Percentiles rank a stretch among this genome's conserved stretches.
Conservation (phyloP, 1,140 invertebrate species). For the Drosophila suzukii region DNA sequence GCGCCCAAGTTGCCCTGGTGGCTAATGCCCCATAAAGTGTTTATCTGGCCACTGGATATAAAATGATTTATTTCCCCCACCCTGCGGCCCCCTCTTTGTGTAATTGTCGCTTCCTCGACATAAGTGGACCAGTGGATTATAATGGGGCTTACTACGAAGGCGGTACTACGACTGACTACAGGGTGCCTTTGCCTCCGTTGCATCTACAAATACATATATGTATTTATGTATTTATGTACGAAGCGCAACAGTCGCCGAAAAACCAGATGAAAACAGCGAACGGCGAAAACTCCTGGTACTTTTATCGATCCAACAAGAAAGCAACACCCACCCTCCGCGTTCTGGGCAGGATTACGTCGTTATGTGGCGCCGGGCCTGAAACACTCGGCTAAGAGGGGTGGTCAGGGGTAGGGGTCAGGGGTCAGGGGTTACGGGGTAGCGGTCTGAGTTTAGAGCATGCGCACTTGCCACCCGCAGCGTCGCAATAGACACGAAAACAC, state of each 20-base stretch:
- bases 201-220: neutral
- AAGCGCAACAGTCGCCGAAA: slow-evolving; percentile 47
- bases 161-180: slow-evolving; percentile 1
- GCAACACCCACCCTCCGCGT: slow-evolving; percentile 2
- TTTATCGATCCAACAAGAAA: slow-evolving; percentile 77
- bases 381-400: neutral
- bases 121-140: slow-evolving; percentile 44
- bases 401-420: neutral
- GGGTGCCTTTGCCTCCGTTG: neutral
- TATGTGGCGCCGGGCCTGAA: slow-evolving; percentile 62
- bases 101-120: slow-evolving; percentile 57
- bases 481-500: slow-evolving; percentile 46
- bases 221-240: neutral
- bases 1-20: slow-evolving; percentile 20
- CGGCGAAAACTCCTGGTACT: slow-evolving; percentile 29
- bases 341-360: slow-evolving; percentile 69
- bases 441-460: slow-evolving; percentile 46
- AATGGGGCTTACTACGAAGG: slow-evolving; percentile 7
- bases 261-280: slow-evolving; percentile 8
- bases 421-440: slow-evolving; percentile 1
- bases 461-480: slow-evolving; percentile 22
- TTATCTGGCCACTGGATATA: slow-evolving; percentile 48
- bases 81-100: slow-evolving; percentile 4
- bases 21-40: slow-evolving; percentile 62
- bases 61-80: slow-evolving; percentile 56